Conservation (phyloP, 2,888 invertebrate species). For the Eupithecia pulchellata region DNA sequence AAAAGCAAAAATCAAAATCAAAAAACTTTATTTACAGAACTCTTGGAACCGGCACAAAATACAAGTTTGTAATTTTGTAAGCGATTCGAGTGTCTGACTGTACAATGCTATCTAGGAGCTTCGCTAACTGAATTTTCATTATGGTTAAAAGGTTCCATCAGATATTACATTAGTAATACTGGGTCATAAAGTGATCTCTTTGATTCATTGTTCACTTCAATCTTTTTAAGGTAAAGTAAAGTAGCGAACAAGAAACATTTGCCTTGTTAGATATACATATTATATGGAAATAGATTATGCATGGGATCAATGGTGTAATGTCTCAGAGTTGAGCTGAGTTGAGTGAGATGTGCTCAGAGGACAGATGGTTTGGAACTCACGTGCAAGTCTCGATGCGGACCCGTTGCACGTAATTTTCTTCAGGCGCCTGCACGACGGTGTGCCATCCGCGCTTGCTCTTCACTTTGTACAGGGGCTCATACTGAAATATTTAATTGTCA, state of each 20-base stretch:
- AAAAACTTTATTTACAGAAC: no score
- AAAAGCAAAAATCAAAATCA: no score
- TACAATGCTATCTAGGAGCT: constrained; percentile 51
- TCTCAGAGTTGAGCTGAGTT: not conserved
- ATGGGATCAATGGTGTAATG: not conserved
- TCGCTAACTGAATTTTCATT: constrained; percentile 47
- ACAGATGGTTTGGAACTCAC: constrained; percentile 52
- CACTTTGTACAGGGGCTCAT: constrained; percentile 68
- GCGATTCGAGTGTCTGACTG: constrained; percentile 51
- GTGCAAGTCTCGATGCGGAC: constrained; percentile 71
- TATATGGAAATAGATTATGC: not conserved
- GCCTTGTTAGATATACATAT: no score
- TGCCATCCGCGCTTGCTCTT: constrained; percentile 61
- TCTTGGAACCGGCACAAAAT: no score
- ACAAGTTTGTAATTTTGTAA: no score
- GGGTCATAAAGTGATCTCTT: no score
- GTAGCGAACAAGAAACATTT: no score
- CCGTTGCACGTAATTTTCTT: constrained; percentile 67
- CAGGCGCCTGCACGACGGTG: constrained; percentile 68
- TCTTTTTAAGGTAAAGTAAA: no score
- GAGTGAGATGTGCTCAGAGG: not conserved
- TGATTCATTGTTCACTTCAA: no score
- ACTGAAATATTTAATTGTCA: constrained; percentile 57
- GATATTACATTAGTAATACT: no score
- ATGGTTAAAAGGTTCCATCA: constrained; percentile 39